Evolutionary conservation across 2,113 vertebrate species (phyloP).

Genomic region (Prionailurus bengalensis): DNA sequence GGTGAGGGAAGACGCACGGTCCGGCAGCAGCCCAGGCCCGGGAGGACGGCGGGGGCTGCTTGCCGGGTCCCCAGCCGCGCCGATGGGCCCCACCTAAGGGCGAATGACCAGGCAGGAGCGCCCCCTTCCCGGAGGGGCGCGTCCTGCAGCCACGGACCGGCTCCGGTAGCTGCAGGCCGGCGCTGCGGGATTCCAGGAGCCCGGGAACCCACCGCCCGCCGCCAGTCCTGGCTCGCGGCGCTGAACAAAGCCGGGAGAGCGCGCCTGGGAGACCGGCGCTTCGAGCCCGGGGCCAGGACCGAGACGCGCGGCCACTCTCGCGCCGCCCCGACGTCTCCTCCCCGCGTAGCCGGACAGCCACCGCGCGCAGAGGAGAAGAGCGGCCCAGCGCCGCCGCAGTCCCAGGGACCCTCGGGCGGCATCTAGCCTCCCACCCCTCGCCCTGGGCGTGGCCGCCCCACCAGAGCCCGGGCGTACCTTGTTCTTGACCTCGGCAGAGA

Average conservation of each 20-base stretch:
- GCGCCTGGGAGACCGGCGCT: not conserved
- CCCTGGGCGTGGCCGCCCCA: not conserved
- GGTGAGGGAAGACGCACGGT: not conserved
- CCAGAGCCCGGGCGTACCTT: constrained; percentile 88
- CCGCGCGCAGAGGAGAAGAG: not conserved
- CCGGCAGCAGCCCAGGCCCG: not conserved
- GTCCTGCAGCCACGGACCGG: not conserved
- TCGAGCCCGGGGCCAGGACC: not conserved
- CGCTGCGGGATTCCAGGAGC: not conserved
- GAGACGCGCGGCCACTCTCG: not conserved
- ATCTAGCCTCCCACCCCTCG: not conserved
- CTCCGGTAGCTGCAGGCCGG: not conserved
- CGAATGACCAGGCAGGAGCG: constrained; percentile 7
- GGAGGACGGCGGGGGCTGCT: not conserved
- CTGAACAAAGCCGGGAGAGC: constrained; percentile 72
- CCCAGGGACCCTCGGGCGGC: not conserved
- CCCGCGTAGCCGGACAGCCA: rapidly evolving
- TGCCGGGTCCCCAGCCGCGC: not conserved
- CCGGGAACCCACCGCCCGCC: not conserved
- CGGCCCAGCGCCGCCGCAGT: not conserved
- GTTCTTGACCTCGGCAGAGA: constrained; percentile 96
- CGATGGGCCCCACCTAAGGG: constrained; percentile 51
- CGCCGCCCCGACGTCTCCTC: constrained; percentile 6
- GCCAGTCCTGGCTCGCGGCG: not conserved
- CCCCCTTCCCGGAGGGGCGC: constrained; percentile 64